phyloP scores from a whole-genome alignment of 2,888 invertebrate species.

The Megaustenia siamemsis region DNA sequence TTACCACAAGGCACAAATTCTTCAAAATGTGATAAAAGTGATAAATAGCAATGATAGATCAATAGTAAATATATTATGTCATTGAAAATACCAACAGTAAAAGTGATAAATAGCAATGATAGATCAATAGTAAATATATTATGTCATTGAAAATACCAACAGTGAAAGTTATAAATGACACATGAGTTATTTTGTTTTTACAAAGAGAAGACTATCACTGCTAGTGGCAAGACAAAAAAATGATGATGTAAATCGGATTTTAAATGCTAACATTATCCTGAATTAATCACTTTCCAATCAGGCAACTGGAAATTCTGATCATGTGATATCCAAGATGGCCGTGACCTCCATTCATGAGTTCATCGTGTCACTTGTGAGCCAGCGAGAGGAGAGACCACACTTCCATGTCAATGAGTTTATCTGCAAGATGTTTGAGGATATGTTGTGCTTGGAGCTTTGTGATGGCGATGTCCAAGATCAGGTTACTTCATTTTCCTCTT shows the following conservation, averaged over 20 bases:
- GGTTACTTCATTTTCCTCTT: slow-evolving; percentile 81
- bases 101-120: no score
- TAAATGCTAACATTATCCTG: neutral
- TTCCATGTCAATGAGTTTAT: slow-evolving; percentile 97
- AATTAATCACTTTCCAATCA: slow-evolving; percentile 74
- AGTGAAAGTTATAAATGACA: no score
- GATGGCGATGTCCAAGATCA: slow-evolving; percentile 93
- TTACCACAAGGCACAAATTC: no score
- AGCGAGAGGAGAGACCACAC: slow-evolving; percentile 92
- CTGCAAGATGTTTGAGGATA: slow-evolving; percentile 95
- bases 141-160: no score
- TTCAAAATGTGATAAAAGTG: no score
- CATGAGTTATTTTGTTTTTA: no score
- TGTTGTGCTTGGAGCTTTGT: slow-evolving; percentile 94
- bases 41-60: no score
- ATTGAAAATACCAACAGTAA: no score
- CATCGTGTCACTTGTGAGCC: slow-evolving; percentile 91
- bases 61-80: no score
- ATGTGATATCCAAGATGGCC: slow-evolving; percentile 92
- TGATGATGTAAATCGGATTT: neutral
- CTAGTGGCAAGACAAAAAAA: no score
- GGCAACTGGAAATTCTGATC: slow-evolving; percentile 95
- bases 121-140: no score
- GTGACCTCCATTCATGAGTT: slow-evolving; percentile 93
- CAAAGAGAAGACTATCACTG: no score